A percentile compares a stretch with the other conserved stretches of the same genome.
These are phyloP conservation scores for Glaucidium brasilianum DNA, from an alignment of 2,113 vertebrate species.

Conservation along the genomic window DNA sequence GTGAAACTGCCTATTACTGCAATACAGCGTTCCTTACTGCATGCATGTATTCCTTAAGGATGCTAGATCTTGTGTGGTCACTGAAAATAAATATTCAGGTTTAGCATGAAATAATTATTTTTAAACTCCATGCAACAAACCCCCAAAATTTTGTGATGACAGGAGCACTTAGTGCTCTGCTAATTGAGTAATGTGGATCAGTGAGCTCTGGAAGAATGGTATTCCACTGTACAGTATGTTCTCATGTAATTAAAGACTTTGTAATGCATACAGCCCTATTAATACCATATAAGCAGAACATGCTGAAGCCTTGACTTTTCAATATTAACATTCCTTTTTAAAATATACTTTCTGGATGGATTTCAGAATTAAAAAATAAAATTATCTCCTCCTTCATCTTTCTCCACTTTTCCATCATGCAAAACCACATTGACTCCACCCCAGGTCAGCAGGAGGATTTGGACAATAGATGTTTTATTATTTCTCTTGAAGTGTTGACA, in stretches of 20 bases:
- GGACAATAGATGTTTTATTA: not conserved
- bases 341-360: not conserved
- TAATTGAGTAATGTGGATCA: not conserved
- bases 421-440: not conserved
- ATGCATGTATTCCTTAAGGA: not conserved
- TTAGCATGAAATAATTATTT: not conserved
- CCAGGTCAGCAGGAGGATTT: not conserved
- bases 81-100: not conserved
- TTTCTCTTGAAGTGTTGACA: not conserved
- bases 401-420: not conserved
- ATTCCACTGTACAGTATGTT: not conserved
- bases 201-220: not conserved
- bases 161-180: not conserved
- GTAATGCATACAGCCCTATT: not conserved
- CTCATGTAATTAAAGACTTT: not conserved
- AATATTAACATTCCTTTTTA: not conserved
- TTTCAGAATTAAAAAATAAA: not conserved
- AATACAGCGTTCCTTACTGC: not conserved
- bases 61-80: not conserved
- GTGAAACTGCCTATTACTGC: not conserved
- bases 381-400: not conserved
- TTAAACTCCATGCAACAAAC: not conserved
- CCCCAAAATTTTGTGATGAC: not conserved
- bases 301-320: not conserved
- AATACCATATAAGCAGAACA: not conserved